Conservation (phyloP, 2,888 invertebrate species). For the Rosalia funebris region DNA sequence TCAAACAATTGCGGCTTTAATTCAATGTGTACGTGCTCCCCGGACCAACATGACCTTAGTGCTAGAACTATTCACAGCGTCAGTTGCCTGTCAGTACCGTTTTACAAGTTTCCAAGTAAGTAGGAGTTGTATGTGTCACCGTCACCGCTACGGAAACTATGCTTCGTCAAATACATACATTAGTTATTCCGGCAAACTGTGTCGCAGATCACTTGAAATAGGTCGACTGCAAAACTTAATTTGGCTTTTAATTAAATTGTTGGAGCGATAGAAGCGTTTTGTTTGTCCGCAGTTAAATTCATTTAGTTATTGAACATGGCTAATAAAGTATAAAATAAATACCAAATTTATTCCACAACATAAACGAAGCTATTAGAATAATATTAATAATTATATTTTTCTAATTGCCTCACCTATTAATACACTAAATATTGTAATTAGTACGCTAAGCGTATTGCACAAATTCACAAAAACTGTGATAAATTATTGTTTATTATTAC, state of each 20-base stretch:
- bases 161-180: slow-evolving; percentile 21
- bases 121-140: slow-evolving; percentile 27
- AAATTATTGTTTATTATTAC: too few relatives aligned
- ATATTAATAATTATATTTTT: too few relatives aligned
- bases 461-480: too few relatives aligned
- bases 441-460: too few relatives aligned
- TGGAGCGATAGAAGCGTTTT: background rate
- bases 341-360: too few relatives aligned
- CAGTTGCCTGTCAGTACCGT: slow-evolving; percentile 77
- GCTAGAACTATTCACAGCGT: slow-evolving; percentile 64
- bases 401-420: too few relatives aligned
- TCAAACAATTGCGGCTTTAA: slow-evolving; percentile 70
- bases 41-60: slow-evolving; percentile 65
- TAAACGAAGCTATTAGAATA: too few relatives aligned
- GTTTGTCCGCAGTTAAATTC: too few relatives aligned
- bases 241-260: background rate
- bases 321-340: too few relatives aligned
- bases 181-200: slow-evolving; percentile 6
- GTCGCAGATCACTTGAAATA: slow-evolving; percentile 2
- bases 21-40: slow-evolving; percentile 77
- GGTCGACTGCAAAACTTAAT: background rate
- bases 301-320: too few relatives aligned
- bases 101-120: slow-evolving; percentile 77
- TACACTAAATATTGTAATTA: too few relatives aligned
- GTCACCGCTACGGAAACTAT: slow-evolving; percentile 8